These are phyloP conservation scores for Ruditapes philippinarum DNA, from an alignment of 1,140 invertebrate species.

Conservation along the genomic window DNA sequence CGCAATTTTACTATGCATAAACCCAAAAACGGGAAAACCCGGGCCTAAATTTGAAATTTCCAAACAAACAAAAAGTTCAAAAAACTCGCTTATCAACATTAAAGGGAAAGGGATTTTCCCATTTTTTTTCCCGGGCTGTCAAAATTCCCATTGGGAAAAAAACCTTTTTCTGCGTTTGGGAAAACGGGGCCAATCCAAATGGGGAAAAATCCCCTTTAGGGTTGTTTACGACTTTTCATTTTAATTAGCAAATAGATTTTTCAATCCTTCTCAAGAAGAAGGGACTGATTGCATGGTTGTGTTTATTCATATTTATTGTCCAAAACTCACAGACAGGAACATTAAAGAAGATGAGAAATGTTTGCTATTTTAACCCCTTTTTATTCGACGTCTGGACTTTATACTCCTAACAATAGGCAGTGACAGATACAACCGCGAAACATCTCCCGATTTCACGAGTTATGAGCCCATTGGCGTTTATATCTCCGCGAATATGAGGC, in stretches of 20 bases:
- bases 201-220: background rate
- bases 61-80: background rate
- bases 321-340: slow-evolving; percentile 65
- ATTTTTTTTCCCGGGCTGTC: slow-evolving; percentile 30
- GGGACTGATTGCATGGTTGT: slow-evolving; percentile 36
- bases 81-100: slow-evolving; percentile 15
- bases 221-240: slow-evolving; percentile 58
- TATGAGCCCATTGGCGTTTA: slow-evolving; percentile 61
- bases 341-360: slow-evolving; percentile 64
- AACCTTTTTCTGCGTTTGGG: slow-evolving; percentile 27
- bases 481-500: slow-evolving; percentile 46
- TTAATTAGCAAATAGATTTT: slow-evolving; percentile 68
- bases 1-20: background rate
- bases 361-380: slow-evolving; percentile 65
- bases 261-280: slow-evolving; percentile 25
- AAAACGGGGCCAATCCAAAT: slow-evolving; percentile 22
- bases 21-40: background rate
- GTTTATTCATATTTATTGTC: slow-evolving; percentile 57
- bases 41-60: background rate
- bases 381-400: slow-evolving; percentile 52
- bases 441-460: slow-evolving; percentile 50
- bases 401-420: slow-evolving; percentile 45
- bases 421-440: slow-evolving; percentile 59
- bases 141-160: slow-evolving; percentile 15
- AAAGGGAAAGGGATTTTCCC: slow-evolving; percentile 15